phyloP scores from a whole-genome alignment of 2,113 vertebrate species.

The Hippocampus abdominalis region DNA sequence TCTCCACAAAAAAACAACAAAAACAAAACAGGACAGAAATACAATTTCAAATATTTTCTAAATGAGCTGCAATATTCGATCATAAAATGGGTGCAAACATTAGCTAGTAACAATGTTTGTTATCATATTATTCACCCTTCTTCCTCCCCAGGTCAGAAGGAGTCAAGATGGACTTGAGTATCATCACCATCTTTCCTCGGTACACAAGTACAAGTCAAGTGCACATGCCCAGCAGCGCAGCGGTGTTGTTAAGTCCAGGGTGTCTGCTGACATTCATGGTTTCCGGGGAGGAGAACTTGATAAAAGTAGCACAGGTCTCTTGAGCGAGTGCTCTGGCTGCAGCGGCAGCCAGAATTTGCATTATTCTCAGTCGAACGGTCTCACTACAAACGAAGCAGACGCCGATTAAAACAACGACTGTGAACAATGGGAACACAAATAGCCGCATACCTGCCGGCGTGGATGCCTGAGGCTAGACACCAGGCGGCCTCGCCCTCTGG shows the following conservation, averaged over 20 bases:
- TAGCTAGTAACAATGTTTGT: conserved; percentile 14
- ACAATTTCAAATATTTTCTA: conserved; percentile 52
- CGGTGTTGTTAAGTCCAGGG: conserved; percentile 55
- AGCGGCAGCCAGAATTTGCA: conserved; percentile 66
- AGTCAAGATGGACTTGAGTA: neutral
- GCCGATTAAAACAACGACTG: neutral
- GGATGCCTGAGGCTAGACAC: conserved; percentile 59
- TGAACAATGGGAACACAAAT: neutral
- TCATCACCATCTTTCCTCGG: neutral
- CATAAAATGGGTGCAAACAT: conserved; percentile 44
- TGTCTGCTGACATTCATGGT: conserved; percentile 73
- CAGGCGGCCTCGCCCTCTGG: conserved; percentile 60
- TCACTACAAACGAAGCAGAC: conserved; percentile 60
- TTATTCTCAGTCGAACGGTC: conserved; percentile 60
- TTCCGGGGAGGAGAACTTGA: conserved; percentile 77
- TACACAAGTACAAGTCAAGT: conserved; percentile 17
- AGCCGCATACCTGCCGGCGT: conserved; percentile 72
- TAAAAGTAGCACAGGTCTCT: conserved; percentile 71
- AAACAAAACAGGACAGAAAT: neutral
- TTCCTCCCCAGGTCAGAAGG: conserved; percentile 17
- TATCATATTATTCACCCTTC: conserved; percentile 21
- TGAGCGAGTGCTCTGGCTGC: conserved; percentile 63
- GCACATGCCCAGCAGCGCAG: conserved; percentile 44
- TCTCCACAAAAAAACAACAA: conserved; percentile 23
- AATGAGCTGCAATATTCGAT: conserved; percentile 58